Evolutionary conservation across 2,797 vertebrate species (phyloP).

Genomic region (Cirrhinus molitorella): DNA sequence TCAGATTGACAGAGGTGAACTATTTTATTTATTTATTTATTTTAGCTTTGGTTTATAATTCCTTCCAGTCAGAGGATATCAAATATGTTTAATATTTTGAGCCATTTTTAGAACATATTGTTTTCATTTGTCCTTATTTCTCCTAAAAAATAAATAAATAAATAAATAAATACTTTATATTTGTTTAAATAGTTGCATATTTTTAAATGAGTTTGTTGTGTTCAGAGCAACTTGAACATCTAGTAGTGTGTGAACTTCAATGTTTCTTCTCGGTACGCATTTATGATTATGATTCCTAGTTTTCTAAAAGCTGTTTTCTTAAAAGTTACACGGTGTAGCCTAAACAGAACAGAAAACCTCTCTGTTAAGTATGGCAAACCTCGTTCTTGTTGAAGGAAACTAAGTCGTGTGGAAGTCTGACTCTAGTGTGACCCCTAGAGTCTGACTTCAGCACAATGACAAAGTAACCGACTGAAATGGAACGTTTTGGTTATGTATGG

Average conservation of each 20-base stretch:
- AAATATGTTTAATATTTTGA: background rate
- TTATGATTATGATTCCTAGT: background rate
- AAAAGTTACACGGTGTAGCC: background rate
- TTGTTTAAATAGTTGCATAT: background rate
- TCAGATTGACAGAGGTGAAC: background rate
- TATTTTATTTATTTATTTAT: background rate
- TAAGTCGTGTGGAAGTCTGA: too few relatives aligned
- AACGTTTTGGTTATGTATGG: too few relatives aligned
- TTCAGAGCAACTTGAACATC: background rate
- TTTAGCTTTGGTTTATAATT: background rate
- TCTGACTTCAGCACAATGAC: too few relatives aligned
- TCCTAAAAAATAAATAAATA: background rate
- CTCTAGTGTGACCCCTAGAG: too few relatives aligned
- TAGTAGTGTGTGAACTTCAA: background rate
- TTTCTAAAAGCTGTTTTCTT: background rate
- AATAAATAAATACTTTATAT: background rate
- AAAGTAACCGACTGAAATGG: too few relatives aligned
- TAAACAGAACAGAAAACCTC: background rate
- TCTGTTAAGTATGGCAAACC: too few relatives aligned
- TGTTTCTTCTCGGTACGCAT: background rate
- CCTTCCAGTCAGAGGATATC: background rate
- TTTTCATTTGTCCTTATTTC: background rate
- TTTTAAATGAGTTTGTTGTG: background rate
- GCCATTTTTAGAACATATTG: background rate
- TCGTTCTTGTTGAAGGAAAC: too few relatives aligned